phyloP scores from a whole-genome alignment of 1,140 invertebrate species.

The Pomacea maculata region DNA sequence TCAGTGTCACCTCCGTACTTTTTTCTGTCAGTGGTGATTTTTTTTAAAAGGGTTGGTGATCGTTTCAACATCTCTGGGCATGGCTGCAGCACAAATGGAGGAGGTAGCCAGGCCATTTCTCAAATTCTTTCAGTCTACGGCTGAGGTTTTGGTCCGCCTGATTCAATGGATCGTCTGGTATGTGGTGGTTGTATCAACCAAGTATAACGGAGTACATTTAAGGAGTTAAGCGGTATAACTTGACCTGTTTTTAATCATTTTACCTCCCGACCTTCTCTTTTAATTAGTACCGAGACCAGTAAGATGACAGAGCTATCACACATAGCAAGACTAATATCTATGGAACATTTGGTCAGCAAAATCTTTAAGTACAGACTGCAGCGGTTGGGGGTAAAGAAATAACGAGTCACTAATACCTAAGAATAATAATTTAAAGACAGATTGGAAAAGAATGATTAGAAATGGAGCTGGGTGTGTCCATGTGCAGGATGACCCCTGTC shows the following conservation, averaged over 20 bases:
- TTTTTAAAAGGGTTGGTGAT: conserved; percentile 25
- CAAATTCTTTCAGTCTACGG: conserved; percentile 37
- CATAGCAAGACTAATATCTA: background rate
- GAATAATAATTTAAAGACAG: background rate
- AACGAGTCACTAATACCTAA: background rate
- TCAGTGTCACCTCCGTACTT: no score
- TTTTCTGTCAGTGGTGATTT: no score
- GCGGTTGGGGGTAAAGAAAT: background rate
- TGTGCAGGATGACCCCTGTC: conserved; percentile 80
- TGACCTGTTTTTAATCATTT: background rate
- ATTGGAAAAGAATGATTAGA: background rate
- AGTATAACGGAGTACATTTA: background rate
- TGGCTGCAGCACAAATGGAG: conserved; percentile 87
- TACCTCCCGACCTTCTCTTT: background rate
- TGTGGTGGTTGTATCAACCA: background rate
- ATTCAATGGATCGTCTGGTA: conserved; percentile 41
- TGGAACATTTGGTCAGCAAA: background rate
- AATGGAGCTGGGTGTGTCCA: background rate
- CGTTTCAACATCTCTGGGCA: conserved; percentile 29
- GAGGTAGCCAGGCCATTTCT: conserved; percentile 60
- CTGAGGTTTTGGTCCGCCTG: conserved; percentile 37
- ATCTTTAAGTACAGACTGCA: background rate
- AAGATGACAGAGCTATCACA: background rate
- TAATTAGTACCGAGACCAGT: background rate
- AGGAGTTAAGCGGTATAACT: background rate